Evolutionary conservation across 2,888 invertebrate species (phyloP), one percentile per base, ranked within the genome.

Genomic region (Phragmatobia fuliginosa): DNA sequence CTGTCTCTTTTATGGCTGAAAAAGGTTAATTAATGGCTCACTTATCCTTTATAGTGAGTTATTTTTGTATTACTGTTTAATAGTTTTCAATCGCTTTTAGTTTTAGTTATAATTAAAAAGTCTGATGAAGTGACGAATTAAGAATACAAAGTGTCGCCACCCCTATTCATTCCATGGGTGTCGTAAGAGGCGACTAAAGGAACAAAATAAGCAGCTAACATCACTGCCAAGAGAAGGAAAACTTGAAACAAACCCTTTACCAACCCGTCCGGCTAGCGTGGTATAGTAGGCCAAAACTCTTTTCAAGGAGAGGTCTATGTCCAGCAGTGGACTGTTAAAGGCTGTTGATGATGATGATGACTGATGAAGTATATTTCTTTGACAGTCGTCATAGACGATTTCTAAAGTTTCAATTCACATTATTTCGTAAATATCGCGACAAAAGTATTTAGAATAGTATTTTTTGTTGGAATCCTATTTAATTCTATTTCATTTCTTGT

Each of bases 1-100:
- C 68, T 66, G 58, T 70, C 66, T 67, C 56, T 45, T 70, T 67
- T 62, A 66, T 49, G 58, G 36, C 41, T 58, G 36, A 63, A 63
- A 70, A 70, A 62, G 66, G 66, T 66, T 70, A 70, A 70, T 66
- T 70, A 70, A 67, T 67, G 62, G 59, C 62, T 38, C 31, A 70
- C 62, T 59, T 70, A 59, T 56, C 62, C 56, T 61, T 70, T 61
- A 28, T 58, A 10, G 62, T n/a, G 61, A 56, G 36, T 64, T 32
- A 38, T n/a, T 65, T 36, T 52, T 31, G 60, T 6, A 31, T 14
- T 18, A 0, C 10, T 49, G 45, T 32, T 32, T 68, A 49, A 33
- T 25, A n/a, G 21, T 32, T 31, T 58, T 32, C 33, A 4, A 58
- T 31, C 33, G 7, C 11, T 32, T 5, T 14, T 1, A 52, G 14